Evolutionary conservation across 2,888 invertebrate genomes (phyloP).

Genomic region (Chaetogeoica ovagalla): DNA sequence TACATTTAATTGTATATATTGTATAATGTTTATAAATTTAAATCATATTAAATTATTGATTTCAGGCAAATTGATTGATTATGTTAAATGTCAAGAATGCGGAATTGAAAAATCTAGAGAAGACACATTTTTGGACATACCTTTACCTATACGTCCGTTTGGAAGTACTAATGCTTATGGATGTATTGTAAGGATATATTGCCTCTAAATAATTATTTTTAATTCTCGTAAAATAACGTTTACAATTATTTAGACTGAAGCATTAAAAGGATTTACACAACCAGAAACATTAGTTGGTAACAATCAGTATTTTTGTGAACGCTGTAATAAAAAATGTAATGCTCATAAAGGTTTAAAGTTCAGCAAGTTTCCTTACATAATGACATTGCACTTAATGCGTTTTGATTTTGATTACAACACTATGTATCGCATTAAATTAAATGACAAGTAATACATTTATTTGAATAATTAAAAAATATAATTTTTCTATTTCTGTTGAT

Average conservation of each 20-base stretch:
- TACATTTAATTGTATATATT: constrained; percentile 57
- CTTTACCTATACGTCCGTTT: constrained; percentile 81
- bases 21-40: not conserved
- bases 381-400: constrained; percentile 83
- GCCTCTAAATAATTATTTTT: not conserved
- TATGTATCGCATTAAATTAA: constrained; percentile 82
- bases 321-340: constrained; percentile 82
- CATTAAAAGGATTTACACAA: constrained; percentile 78
- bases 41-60: constrained; percentile 23
- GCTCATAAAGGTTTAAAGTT: constrained; percentile 89
- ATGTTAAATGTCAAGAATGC: constrained; percentile 86
- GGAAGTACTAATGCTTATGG: constrained; percentile 76
- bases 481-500: not conserved
- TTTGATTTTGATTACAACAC: constrained; percentile 87
- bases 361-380: constrained; percentile 80
- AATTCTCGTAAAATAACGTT: not conserved
- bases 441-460: constrained; percentile 69
- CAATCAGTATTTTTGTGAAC: constrained; percentile 86
- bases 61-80: constrained; percentile 78
- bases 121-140: constrained; percentile 83
- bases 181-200: constrained; percentile 66
- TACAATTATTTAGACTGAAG: constrained; percentile 70
- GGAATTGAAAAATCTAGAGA: constrained; percentile 78
- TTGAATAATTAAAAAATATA: not conserved
- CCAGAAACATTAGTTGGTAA: constrained; percentile 80